phyloP scores from a whole-genome alignment of 2,797 vertebrate genomes.

The Rhinatrema bivittatum region DNA sequence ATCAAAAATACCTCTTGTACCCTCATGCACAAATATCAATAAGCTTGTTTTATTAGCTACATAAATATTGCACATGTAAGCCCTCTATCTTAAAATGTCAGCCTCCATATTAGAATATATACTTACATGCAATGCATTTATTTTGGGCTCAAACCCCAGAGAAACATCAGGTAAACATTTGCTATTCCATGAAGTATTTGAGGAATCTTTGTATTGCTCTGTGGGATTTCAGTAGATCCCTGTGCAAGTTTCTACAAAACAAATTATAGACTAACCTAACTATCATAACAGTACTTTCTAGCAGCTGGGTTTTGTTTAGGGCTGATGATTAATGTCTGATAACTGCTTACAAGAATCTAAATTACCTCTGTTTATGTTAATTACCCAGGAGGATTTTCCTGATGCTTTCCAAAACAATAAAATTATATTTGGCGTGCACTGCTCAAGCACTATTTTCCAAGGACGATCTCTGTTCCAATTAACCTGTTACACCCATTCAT shows the following conservation, averaged over 20 bases:
- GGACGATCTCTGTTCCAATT: too few species aligned
- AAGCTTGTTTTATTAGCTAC: too few species aligned
- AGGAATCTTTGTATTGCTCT: slow-evolving; percentile 1
- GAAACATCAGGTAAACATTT: neutral
- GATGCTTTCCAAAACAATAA: too few species aligned
- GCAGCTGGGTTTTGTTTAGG: neutral
- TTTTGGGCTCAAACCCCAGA: neutral
- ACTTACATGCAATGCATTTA: too few species aligned
- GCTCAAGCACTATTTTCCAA: too few species aligned
- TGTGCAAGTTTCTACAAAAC: slow-evolving; percentile 1
- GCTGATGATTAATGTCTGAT: neutral
- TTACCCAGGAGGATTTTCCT: neutral
- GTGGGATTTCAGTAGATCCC: neutral
- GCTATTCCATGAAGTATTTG: neutral
- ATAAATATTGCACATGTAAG: too few species aligned
- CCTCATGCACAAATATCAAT: too few species aligned
- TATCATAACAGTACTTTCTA: neutral
- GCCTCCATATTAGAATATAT: too few species aligned
- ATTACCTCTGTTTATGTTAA: neutral
- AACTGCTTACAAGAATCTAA: neutral
- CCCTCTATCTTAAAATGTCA: too few species aligned
- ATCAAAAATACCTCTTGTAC: too few species aligned
- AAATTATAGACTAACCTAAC: neutral
- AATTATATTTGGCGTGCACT: too few species aligned
- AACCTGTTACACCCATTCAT: too few species aligned